Conservation (phyloP, 2,797 vertebrate genomes). For the Brachyrhaphis roseni region DNA sequence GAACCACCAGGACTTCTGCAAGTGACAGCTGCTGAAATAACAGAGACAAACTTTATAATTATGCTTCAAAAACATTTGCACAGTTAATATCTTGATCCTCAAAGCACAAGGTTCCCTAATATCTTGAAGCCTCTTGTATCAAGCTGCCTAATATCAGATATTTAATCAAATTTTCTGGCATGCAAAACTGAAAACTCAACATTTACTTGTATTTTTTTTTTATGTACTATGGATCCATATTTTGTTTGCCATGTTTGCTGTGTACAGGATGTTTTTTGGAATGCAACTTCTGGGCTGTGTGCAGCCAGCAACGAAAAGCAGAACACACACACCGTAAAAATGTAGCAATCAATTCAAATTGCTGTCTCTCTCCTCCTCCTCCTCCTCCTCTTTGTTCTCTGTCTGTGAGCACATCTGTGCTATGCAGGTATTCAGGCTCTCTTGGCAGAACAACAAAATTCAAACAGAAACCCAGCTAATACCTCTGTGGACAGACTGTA, state of each 20-base stretch:
- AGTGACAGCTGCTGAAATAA: background rate
- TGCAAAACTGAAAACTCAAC: background rate
- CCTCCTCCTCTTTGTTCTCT: slow-evolving; percentile 5
- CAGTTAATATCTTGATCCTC: background rate
- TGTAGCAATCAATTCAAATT: slow-evolving; percentile 11
- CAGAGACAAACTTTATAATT: background rate
- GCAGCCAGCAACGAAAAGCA: background rate
- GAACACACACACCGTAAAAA: background rate
- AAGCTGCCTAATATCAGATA: background rate
- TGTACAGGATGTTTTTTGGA: background rate
- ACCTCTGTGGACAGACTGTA: background rate
- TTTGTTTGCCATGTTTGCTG: background rate
- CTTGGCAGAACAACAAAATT: background rate
- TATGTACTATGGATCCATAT: background rate
- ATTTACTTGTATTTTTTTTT: background rate
- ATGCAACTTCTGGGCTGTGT: slow-evolving; percentile 3
- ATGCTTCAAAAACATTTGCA: background rate
- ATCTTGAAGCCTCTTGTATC: background rate
- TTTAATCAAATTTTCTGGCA: background rate
- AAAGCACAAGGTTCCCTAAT: background rate
- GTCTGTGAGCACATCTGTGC: slow-evolving; percentile 13
- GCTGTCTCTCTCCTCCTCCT: background rate
- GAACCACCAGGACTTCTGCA: background rate
- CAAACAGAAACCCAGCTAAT: background rate
- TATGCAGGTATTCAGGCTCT: background rate